These are phyloP conservation scores for Eugnorisma glareosa DNA, from an alignment of 2,888 invertebrate species.

Conservation along the genomic window DNA sequence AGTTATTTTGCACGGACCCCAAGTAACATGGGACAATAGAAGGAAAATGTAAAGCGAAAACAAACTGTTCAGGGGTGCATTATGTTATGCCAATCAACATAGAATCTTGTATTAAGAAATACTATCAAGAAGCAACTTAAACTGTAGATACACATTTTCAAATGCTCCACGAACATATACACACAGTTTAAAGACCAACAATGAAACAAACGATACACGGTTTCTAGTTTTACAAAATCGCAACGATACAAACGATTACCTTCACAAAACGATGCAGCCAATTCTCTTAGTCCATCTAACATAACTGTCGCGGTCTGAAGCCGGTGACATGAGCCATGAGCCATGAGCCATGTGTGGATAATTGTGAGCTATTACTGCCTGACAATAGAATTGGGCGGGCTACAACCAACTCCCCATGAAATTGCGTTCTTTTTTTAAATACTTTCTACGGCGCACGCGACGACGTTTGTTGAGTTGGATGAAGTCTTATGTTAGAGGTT, in stretches of 20 bases:
- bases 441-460: conserved; percentile 80
- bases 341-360: conserved; percentile 76
- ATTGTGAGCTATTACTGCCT: conserved; percentile 83
- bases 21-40: background rate
- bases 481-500: conserved; percentile 36
- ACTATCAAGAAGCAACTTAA: background rate
- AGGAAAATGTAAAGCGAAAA: background rate
- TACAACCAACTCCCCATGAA: conserved; percentile 84
- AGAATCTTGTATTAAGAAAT: background rate
- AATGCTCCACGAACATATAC: conserved; percentile 6
- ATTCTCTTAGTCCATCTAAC: conserved; percentile 65
- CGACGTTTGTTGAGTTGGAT: conserved; percentile 62
- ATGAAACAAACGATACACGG: conserved; percentile 55
- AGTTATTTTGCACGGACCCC: no score
- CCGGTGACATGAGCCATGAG: conserved; percentile 74
- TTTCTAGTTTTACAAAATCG: conserved; percentile 67
- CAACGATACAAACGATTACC: conserved; percentile 67
- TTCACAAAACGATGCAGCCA: conserved; percentile 63
- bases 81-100: background rate
- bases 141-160: background rate
- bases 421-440: conserved; percentile 87
- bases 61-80: background rate
- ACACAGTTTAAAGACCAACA: conserved; percentile 44
- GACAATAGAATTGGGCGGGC: conserved; percentile 89
- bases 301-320: conserved; percentile 69